These are phyloP conservation scores for Strix aluco DNA, from an alignment of 2,113 vertebrate genomes.

Conservation along the genomic window DNA sequence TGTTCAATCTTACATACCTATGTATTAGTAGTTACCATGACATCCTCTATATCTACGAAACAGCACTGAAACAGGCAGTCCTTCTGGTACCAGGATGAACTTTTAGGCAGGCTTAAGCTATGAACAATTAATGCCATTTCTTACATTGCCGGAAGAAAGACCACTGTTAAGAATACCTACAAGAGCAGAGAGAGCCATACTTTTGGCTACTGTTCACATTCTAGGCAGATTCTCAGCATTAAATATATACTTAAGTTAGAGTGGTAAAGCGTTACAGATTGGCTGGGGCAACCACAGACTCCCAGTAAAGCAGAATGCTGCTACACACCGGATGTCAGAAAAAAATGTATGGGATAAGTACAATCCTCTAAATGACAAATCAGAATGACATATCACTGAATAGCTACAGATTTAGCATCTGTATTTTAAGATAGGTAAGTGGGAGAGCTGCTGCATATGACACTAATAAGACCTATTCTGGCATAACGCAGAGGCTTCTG, in stretches of 20 bases:
- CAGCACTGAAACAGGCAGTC: background rate
- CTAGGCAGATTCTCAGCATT: background rate
- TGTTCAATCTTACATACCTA: background rate
- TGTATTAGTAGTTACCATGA: background rate
- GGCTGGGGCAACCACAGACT: background rate
- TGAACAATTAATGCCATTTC: background rate
- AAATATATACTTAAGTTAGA: background rate
- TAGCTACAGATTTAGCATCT: conserved; percentile 4
- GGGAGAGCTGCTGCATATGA: background rate
- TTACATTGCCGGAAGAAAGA: background rate
- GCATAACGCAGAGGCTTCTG: background rate
- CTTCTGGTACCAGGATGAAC: background rate
- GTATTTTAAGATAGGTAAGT: background rate
- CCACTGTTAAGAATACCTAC: background rate
- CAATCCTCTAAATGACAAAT: background rate
- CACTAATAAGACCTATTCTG: background rate
- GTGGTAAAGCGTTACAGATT: background rate
- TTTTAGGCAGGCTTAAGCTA: background rate
- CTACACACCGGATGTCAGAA: background rate
- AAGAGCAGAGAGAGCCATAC: background rate
- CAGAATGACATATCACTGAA: background rate
- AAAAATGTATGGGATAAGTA: background rate
- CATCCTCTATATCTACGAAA: background rate
- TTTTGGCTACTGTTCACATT: background rate
- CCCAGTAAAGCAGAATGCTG: background rate